phyloP scores from a whole-genome alignment of 2,888 invertebrate genomes.

The Drosophila heteroneura region DNA sequence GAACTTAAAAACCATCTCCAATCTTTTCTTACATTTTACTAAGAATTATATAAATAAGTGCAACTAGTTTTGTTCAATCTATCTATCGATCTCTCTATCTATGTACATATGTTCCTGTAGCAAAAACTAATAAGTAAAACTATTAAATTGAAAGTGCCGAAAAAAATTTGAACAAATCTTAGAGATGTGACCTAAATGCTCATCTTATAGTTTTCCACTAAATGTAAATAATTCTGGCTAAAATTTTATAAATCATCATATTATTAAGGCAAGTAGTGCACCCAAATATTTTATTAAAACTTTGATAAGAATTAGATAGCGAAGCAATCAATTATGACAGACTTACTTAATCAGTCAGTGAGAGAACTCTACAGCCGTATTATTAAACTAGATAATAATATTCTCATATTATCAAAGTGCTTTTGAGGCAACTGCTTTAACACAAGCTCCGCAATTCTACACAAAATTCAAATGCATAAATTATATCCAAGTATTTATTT shows the following conservation, averaged over 20 bases:
- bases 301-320: neutral
- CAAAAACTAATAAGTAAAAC: neutral
- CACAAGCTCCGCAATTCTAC: conserved; percentile 16
- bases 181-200: neutral
- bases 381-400: neutral
- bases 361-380: neutral
- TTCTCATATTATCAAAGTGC: neutral
- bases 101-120: neutral
- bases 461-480: conserved; percentile 10
- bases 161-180: neutral
- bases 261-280: neutral
- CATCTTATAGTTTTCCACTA: neutral
- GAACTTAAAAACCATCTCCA: neutral
- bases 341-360: neutral
- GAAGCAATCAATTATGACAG: neutral
- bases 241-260: neutral
- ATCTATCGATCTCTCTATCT: neutral
- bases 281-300: neutral
- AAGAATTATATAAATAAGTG: neutral
- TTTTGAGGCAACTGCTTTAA: conserved; percentile 32
- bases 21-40: neutral
- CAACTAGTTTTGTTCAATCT: neutral
- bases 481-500: conserved; percentile 43
- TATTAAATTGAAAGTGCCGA: too few species aligned
- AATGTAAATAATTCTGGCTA: neutral